These are phyloP conservation scores for Ciona savignyi DNA, from an alignment of 23 tunicate species.

Conservation along the genomic window DNA sequence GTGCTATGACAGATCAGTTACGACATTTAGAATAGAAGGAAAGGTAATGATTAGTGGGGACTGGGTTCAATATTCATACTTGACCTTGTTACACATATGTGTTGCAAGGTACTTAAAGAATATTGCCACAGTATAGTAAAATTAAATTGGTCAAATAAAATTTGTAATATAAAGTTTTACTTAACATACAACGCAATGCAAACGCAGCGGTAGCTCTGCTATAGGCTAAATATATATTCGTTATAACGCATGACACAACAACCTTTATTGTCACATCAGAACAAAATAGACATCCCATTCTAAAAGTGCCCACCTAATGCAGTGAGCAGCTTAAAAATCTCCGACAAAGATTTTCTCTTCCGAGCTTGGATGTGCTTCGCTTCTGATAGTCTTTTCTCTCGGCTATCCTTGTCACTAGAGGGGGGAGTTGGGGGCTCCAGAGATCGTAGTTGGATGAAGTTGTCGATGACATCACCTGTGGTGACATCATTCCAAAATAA, in stretches of 20 bases:
- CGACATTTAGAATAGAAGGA: background rate
- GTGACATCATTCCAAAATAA: background rate
- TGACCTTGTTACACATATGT: no score
- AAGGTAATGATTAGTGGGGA: no score
- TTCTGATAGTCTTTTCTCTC: conserved; percentile 52
- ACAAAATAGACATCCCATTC: no score
- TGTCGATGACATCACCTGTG: conserved; percentile 46
- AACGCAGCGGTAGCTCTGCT: no score
- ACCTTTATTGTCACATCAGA: no score
- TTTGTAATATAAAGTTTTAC: no score
- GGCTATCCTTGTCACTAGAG: conserved; percentile 36
- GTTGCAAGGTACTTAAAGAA: background rate
- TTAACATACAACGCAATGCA: no score
- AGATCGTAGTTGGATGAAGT: conserved; percentile 26
- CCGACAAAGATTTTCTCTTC: conserved; percentile 67
- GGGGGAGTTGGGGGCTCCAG: conserved; percentile 37
- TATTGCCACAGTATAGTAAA: conserved; percentile 23
- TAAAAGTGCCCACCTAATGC: conserved; percentile 27
- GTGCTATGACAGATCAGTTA: background rate
- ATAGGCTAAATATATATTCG: no score
- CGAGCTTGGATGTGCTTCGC: conserved; percentile 69
- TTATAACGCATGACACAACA: no score
- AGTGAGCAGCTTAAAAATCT: conserved; percentile 54
- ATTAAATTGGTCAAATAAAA: no score
- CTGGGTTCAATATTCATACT: no score